Conservation (phyloP, 2,113 vertebrate species). For the Gopherus evgoodei region DNA sequence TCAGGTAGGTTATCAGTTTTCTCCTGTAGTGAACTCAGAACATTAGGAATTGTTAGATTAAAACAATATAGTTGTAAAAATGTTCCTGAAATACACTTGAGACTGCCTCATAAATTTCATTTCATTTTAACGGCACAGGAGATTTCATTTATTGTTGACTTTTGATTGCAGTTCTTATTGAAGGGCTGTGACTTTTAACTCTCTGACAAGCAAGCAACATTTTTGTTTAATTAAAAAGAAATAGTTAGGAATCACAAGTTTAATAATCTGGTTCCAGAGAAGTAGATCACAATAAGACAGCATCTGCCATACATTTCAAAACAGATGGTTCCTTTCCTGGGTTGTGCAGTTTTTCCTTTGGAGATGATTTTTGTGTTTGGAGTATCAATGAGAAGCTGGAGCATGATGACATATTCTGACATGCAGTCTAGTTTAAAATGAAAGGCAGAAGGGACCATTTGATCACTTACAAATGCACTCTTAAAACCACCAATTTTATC, state of each 20-base stretch:
- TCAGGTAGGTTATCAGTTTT: not conserved
- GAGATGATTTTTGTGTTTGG: not conserved
- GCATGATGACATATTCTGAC: not conserved
- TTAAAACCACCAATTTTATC: not conserved
- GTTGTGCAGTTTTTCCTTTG: constrained; percentile 10
- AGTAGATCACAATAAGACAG: constrained; percentile 31
- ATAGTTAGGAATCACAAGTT: constrained; percentile 53
- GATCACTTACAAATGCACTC: not conserved
- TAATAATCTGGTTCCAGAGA: constrained; percentile 52
- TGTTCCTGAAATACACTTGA: not conserved
- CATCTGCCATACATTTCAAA: constrained; percentile 64
- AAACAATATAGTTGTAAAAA: not conserved
- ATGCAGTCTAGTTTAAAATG: not conserved
- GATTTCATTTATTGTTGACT: not conserved
- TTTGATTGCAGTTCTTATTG: not conserved
- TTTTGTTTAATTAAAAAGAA: constrained; percentile 49
- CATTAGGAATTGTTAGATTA: not conserved
- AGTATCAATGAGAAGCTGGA: not conserved
- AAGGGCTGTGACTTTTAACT: not conserved
- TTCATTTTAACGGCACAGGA: not conserved
- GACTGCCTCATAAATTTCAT: not conserved
- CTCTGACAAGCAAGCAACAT: not conserved
- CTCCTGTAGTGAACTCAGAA: not conserved
- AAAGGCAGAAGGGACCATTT: not conserved
- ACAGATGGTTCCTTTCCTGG: constrained; percentile 55